Conservation (phyloP, 1,140 invertebrate species). For the Colletes gigas region DNA sequence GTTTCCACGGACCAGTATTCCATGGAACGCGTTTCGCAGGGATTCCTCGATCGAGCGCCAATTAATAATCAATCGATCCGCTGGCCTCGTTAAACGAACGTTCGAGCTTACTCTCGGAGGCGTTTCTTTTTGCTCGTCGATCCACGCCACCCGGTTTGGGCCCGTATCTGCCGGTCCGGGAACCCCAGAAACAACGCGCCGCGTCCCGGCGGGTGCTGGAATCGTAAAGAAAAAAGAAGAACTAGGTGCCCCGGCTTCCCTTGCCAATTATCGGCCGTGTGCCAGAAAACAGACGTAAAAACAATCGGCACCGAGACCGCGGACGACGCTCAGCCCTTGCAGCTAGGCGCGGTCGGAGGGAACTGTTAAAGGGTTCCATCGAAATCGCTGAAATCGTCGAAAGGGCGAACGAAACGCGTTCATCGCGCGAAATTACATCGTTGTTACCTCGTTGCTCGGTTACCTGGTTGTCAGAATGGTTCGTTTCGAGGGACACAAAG, state of each 20-base stretch:
- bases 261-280: conserved; percentile 54
- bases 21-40: not conserved
- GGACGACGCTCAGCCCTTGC: conserved; percentile 33
- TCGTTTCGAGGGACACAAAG: not conserved
- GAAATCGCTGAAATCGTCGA: conserved; percentile 65
- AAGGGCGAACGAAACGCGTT: conserved; percentile 53
- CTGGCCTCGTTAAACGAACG: not conserved
- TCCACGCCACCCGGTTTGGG: not conserved
- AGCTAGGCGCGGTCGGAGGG: conserved; percentile 15
- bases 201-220: not conserved
- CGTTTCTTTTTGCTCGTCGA: conserved; percentile 5
- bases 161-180: not conserved
- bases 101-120: not conserved
- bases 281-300: conserved; percentile 62
- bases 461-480: conserved; percentile 58
- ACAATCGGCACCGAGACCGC: conserved; percentile 38
- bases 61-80: conserved; percentile 9
- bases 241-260: conserved; percentile 11
- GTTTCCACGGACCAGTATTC: too few species aligned
- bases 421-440: conserved; percentile 65
- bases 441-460: conserved; percentile 24
- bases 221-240: conserved; percentile 13
- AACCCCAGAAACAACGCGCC: not conserved
- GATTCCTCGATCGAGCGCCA: not conserved
- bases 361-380: conserved; percentile 53